Conservation (phyloP, 2,888 invertebrate genomes). For the Nomada fucata region DNA sequence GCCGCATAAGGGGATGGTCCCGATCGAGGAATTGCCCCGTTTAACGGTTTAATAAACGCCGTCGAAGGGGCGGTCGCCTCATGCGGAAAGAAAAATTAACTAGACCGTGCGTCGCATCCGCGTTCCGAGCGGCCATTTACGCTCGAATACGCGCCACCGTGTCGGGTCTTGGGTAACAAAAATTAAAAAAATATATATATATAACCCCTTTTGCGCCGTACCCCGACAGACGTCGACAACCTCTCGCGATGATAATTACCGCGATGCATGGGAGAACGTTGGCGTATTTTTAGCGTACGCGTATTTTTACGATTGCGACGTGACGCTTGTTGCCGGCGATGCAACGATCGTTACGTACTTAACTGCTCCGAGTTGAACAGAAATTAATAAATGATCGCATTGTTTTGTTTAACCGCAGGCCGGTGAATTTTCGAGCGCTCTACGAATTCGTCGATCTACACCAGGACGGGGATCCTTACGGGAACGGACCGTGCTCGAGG, state of each 20-base stretch:
- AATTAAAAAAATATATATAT: constrained; percentile 35
- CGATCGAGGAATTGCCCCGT: constrained; percentile 27
- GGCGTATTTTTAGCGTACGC: constrained; percentile 8
- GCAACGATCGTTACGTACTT: background rate
- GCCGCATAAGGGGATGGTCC: background rate
- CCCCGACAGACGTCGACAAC: constrained; percentile 34
- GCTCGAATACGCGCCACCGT: constrained; percentile 41
- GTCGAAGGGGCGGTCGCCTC: constrained; percentile 18
- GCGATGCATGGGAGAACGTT: constrained; percentile 9
- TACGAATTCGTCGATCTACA: constrained; percentile 96
- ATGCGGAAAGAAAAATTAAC: constrained; percentile 53
- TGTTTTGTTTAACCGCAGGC: constrained; percentile 85
- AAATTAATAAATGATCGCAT: too few species aligned
- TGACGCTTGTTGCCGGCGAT: background rate
- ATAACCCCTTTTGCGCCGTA: constrained; percentile 56
- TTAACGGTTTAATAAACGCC: constrained; percentile 41
- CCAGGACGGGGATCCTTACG: constrained; percentile 93
- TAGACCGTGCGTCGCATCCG: constrained; percentile 54
- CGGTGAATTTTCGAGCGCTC: constrained; percentile 92
- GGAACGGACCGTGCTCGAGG: constrained; percentile 90
- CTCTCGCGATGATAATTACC: constrained; percentile 21
- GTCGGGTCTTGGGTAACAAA: constrained; percentile 21
- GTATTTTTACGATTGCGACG: background rate
- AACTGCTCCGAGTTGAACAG: too few species aligned
- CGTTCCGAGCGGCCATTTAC: constrained; percentile 34